Evolutionary conservation across 2,797 vertebrate species (phyloP), one percentile per base, ranked within the genome.

Genomic region (Morelia viridis): DNA sequence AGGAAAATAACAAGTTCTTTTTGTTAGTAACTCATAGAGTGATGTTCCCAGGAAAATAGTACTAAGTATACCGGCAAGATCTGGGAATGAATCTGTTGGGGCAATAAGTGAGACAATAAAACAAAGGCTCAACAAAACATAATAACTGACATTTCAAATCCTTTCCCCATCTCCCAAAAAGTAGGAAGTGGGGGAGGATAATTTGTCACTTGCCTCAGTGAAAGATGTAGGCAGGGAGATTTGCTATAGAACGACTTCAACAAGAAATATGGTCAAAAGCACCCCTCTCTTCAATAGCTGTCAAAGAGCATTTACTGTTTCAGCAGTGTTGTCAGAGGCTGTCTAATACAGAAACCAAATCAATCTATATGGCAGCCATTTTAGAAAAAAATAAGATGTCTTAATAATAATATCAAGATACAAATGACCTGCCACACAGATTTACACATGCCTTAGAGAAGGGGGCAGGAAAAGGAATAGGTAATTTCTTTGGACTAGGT

Each of bases 291-390:
- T 94, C 60, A 71, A 88, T 0, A 91, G 53, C 64, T 93, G 60
- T 92, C 89, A 91, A 94, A 90, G 3, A 94, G 88, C 41, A 95
- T 87, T 92, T 92, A 94, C 71, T 2, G 2, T 41, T 92, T 19
- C 89, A 94, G 61, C 65, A 93, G 92, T 94, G 90, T 31, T 89
- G 62, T 91, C 65, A 85, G 92, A 94, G 94, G 15, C 4, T 5
- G 86, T 86, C 71, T 22, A 93, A 91, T 3, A 91, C 0, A 6
- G n/a, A 93, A 90, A 24, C 93, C 12, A 53, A 94, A 53, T 3
- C 50, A 89, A 5, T 85, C 58, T 91, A 68, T 85, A 76, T 68
- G 80, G 62, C 76, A 71, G 50, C 22, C 35, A 89, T 89, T 76
- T 41, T 50, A 93, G 50, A 64, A 94, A 92, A 80, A 93, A 94